Evolutionary conservation across 2,797 vertebrate genomes (phyloP).

Genomic region (Epinephelus awoara): DNA sequence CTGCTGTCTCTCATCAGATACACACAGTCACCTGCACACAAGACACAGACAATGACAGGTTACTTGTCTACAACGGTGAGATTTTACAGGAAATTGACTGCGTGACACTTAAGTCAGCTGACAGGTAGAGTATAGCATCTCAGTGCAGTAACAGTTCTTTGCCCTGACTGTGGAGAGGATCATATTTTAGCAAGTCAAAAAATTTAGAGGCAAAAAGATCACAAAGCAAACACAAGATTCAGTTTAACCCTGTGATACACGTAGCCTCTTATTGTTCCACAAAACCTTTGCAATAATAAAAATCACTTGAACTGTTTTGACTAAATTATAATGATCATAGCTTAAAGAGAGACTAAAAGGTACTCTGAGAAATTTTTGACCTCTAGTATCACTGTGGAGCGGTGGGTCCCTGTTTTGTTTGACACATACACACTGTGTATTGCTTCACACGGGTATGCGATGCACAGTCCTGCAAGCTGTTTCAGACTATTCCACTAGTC

Average conservation of each 20-base stretch:
- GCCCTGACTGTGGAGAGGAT: neutral
- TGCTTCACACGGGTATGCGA: neutral
- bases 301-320: neutral
- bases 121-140: neutral
- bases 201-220: neutral
- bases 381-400: neutral
- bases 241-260: neutral
- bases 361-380: neutral
- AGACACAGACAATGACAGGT: slow-evolving; percentile 31
- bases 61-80: neutral
- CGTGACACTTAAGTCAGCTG: slow-evolving; percentile 4
- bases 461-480: neutral
- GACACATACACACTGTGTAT: neutral
- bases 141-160: neutral
- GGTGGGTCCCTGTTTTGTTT: neutral
- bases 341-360: neutral
- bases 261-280: neutral
- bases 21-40: slow-evolving; percentile 94
- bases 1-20: slow-evolving; percentile 99
- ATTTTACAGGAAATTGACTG: slow-evolving; percentile 10
- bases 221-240: neutral
- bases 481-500: neutral
- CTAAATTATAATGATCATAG: neutral
- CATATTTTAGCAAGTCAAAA: neutral
- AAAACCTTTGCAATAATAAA: neutral